These are phyloP conservation scores for Polydrusus pterygomalis DNA, from an alignment of 2,888 invertebrate genomes.

Conservation along the genomic window DNA sequence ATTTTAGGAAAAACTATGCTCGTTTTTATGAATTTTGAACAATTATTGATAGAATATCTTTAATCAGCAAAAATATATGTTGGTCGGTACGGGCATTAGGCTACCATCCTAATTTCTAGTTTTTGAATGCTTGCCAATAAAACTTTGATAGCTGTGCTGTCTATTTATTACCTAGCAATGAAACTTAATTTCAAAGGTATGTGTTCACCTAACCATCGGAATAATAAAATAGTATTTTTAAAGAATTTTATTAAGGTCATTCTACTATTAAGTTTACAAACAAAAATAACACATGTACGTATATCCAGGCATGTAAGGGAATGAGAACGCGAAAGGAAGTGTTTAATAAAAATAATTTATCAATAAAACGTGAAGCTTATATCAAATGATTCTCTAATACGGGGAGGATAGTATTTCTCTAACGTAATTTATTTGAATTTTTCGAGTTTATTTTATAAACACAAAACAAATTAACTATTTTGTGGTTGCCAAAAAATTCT, in stretches of 20 bases:
- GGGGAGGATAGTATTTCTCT: slow-evolving; percentile 53
- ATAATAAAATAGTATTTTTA: slow-evolving; percentile 16
- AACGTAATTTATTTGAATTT: slow-evolving; percentile 46
- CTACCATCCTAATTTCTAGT: no score
- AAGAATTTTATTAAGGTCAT: slow-evolving; percentile 24
- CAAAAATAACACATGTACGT: slow-evolving; percentile 23
- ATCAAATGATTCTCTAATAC: slow-evolving; percentile 58
- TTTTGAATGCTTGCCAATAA: no score
- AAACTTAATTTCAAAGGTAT: no score
- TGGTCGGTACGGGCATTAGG: no score
- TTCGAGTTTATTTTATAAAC: slow-evolving; percentile 3
- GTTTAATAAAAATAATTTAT: slow-evolving; percentile 67
- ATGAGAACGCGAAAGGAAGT: slow-evolving; percentile 65
- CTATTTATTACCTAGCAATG: no score
- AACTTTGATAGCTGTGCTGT: no score
- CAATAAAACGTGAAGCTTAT: slow-evolving; percentile 64
- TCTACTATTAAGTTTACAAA: slow-evolving; percentile 17
- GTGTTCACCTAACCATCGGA: not conserved
- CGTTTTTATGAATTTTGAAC: no score
- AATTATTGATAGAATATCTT: no score
- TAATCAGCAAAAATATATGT: no score
- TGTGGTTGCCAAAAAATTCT: slow-evolving; percentile 22
- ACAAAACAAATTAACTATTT: slow-evolving; percentile 13
- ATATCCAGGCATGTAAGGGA: slow-evolving; percentile 54
- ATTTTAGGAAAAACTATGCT: no score